A percentile compares a stretch with the other conserved stretches of the same genome.
Evolutionary conservation across 2,113 vertebrate genomes (phyloP).

Genomic region (Callopanchax toddi): DNA sequence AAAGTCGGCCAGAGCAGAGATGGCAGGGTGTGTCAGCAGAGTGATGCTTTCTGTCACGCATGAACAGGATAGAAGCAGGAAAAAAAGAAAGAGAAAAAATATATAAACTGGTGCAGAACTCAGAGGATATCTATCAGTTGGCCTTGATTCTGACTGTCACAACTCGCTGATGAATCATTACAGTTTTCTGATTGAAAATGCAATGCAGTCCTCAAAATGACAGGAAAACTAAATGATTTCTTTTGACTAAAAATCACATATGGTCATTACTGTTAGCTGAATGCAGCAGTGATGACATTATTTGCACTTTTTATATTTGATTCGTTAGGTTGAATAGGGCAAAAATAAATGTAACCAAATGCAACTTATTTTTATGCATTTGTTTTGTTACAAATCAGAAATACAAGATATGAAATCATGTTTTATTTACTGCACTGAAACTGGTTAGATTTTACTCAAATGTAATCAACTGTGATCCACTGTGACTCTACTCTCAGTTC

Average conservation of each 20-base stretch:
- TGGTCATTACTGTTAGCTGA: background rate
- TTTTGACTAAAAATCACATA: background rate
- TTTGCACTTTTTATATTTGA: no score
- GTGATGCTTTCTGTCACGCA: background rate
- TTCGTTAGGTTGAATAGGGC: no score
- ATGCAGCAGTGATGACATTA: no score
- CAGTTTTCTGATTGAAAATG: constrained; percentile 17
- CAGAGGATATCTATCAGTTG: constrained; percentile 2
- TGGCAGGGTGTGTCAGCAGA: constrained; percentile 2
- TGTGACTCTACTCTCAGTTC: no score
- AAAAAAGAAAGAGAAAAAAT: background rate
- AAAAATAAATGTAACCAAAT: no score
- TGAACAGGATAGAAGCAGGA: background rate
- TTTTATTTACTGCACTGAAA: no score
- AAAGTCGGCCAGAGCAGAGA: constrained; percentile 3
- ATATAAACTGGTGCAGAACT: constrained; percentile 4
- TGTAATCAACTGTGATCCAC: no score
- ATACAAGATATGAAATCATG: no score
- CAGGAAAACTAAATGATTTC: background rate
- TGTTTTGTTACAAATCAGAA: no score
- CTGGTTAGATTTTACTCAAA: no score
- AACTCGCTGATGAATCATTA: constrained; percentile 17
- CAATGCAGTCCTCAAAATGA: constrained; percentile 1
- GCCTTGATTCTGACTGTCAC: constrained; percentile 10
- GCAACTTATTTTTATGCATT: no score